Percentiles rank a stretch among this genome's conserved stretches.
Evolutionary conservation across 2,888 invertebrate genomes (phyloP).

Genomic region (Spilosoma lubricipeda): DNA sequence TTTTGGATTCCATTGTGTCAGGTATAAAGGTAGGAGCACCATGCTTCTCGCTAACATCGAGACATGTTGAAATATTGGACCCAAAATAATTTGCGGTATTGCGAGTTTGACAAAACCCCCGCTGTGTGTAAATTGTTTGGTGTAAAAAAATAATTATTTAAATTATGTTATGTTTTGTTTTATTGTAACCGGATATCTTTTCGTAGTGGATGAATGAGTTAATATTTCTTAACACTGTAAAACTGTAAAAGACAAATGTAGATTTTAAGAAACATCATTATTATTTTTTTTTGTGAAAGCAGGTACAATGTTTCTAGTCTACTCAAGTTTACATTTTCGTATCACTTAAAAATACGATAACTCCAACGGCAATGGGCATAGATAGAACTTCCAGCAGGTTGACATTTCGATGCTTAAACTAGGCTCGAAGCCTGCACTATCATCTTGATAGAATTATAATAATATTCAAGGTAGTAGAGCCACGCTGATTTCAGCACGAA

Average conservation of each 20-base stretch:
- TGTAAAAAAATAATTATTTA: conserved; percentile 10
- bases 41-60: conserved; percentile 23
- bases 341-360: too few species aligned
- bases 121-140: conserved; percentile 40
- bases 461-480: too few species aligned
- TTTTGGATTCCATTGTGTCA: conserved; percentile 76
- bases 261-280: too few species aligned
- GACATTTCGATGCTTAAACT: too few species aligned
- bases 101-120: conserved; percentile 24
- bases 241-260: not conserved
- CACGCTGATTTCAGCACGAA: too few species aligned
- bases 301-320: too few species aligned
- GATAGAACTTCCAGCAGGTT: too few species aligned
- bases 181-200: not conserved
- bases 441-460: too few species aligned
- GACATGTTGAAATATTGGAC: conserved; percentile 38
- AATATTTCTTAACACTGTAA: not conserved
- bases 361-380: too few species aligned
- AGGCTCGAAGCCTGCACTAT: too few species aligned
- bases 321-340: too few species aligned
- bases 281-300: too few species aligned
- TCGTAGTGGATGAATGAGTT: not conserved
- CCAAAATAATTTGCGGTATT: conserved; percentile 35
- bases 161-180: not conserved
- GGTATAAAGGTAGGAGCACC: conserved; percentile 64